These are phyloP conservation scores for Crotophaga sulcirostris DNA, from an alignment of 2,113 vertebrate genomes.

Conservation along the genomic window DNA sequence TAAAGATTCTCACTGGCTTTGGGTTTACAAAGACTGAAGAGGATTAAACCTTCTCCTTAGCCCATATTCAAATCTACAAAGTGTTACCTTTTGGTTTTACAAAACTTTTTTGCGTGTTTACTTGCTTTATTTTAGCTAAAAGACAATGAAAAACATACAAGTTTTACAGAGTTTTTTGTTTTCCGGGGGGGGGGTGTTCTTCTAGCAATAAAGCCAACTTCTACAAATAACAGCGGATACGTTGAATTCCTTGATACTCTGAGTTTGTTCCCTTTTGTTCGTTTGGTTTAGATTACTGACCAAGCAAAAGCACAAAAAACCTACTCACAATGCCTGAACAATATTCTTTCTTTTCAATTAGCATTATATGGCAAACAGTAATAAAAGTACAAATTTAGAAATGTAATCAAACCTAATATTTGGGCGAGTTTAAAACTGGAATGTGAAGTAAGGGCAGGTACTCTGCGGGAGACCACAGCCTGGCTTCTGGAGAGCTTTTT, in stretches of 20 bases:
- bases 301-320: not conserved
- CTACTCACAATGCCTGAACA: not conserved
- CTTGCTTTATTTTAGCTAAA: not conserved
- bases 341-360: not conserved
- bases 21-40: not conserved
- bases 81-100: not conserved
- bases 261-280: not conserved
- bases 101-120: not conserved
- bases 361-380: not conserved
- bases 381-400: not conserved
- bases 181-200: accelerated
- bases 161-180: not conserved
- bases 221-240: not conserved
- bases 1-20: not conserved
- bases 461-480: not conserved
- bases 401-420: not conserved
- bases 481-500: not conserved
- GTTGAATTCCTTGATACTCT: not conserved
- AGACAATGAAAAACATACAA: not conserved
- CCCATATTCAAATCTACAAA: not conserved
- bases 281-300: not conserved
- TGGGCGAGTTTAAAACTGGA: not conserved
- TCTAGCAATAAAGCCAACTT: not conserved
- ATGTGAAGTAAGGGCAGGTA: not conserved
- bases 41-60: not conserved